phyloP scores from a whole-genome alignment of 2,888 invertebrate species.

The Morpho achilles region DNA sequence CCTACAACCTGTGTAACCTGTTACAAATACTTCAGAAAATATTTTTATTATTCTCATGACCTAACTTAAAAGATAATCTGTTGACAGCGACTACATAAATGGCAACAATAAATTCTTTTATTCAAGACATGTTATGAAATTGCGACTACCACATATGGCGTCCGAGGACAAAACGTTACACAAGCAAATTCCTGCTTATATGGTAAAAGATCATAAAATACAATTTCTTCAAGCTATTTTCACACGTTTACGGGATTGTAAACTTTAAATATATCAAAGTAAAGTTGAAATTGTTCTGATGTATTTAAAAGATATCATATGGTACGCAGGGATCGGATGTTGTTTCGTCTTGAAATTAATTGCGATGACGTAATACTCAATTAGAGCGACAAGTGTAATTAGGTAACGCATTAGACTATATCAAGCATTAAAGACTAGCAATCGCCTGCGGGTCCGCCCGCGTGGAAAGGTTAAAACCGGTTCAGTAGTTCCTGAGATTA shows the following conservation, averaged over 20 bases:
- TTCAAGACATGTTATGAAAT: not conserved
- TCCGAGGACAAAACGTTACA: not conserved
- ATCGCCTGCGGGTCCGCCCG: too few relatives aligned
- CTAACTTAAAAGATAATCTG: too few relatives aligned
- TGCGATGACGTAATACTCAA: constrained; percentile 20
- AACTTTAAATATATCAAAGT: not conserved
- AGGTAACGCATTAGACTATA: constrained; percentile 13
- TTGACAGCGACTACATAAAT: not conserved
- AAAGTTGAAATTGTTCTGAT: not conserved
- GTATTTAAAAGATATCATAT: constrained; percentile 1
- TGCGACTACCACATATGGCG: too few relatives aligned
- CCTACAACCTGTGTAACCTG: too few relatives aligned
- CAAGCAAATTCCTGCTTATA: constrained; percentile 4
- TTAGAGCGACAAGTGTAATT: constrained; percentile 16
- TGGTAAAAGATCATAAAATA: constrained; percentile 8
- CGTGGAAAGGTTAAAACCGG: too few relatives aligned
- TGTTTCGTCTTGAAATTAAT: constrained; percentile 5
- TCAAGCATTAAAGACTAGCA: too few relatives aligned
- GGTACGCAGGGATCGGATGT: constrained; percentile 6
- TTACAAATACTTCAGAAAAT: too few relatives aligned
- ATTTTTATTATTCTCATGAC: too few relatives aligned
- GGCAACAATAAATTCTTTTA: not conserved
- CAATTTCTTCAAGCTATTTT: not conserved
- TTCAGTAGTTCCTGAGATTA: too few relatives aligned
- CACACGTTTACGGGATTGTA: not conserved